Evolutionary conservation across 1,140 invertebrate species (phyloP).

Genomic region (Ruditapes philippinarum): DNA sequence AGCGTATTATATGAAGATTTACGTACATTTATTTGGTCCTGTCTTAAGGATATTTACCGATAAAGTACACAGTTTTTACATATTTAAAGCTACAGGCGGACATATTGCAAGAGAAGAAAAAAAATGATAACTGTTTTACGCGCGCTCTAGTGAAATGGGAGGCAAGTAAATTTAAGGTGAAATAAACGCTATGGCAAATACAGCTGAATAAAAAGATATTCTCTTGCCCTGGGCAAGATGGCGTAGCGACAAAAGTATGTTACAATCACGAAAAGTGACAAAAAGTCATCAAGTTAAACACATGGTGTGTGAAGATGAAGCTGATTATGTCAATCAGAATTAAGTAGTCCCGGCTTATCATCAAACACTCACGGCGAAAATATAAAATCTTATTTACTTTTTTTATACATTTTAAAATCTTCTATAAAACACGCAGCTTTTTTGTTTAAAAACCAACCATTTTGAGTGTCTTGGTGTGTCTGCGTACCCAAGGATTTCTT

Average conservation of each 20-base stretch:
- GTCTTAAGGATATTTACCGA: too few relatives aligned
- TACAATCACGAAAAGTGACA: slow-evolving; percentile 50
- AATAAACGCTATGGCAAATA: neutral
- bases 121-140: too few relatives aligned
- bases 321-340: slow-evolving; percentile 58
- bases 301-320: slow-evolving; percentile 51
- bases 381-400: slow-evolving; percentile 1
- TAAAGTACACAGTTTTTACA: too few relatives aligned
- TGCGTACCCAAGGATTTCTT: too few relatives aligned
- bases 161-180: neutral
- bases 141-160: neutral
- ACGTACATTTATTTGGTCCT: too few relatives aligned
- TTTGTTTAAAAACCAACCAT: too few relatives aligned
- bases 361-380: neutral
- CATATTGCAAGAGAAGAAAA: too few relatives aligned
- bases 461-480: too few relatives aligned
- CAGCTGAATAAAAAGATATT: slow-evolving; percentile 23
- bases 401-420: neutral
- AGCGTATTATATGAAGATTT: too few relatives aligned
- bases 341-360: slow-evolving; percentile 41
- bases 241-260: slow-evolving; percentile 25
- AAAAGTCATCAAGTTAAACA: slow-evolving; percentile 50
- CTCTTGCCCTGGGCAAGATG: slow-evolving; percentile 17
- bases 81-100: too few relatives aligned
- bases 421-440: too few relatives aligned